A percentile compares a stretch with the other conserved stretches of the same genome.
Evolutionary conservation across 2,888 invertebrate species (phyloP).

Genomic region (Argynnis bischoffii): DNA sequence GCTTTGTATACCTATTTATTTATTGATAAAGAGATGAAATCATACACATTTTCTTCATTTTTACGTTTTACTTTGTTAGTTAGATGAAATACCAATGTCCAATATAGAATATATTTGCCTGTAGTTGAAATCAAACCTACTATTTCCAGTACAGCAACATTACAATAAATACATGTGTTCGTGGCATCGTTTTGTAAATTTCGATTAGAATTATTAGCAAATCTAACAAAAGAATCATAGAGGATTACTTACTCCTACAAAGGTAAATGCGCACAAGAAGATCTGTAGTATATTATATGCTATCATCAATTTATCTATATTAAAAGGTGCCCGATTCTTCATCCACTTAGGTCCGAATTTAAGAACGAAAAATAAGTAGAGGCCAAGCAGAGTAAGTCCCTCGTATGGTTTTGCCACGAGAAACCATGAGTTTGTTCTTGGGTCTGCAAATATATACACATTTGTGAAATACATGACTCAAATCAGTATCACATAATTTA

Average conservation of each 20-base stretch:
- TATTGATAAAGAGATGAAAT: no score
- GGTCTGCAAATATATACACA: conserved; percentile 73
- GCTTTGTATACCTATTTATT: no score
- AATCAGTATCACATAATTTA: no score
- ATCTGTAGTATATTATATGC: conserved; percentile 87
- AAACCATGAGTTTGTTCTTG: conserved; percentile 84
- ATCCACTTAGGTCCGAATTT: conserved; percentile 88
- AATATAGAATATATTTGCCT: neutral
- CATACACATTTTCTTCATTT: neutral
- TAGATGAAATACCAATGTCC: no score
- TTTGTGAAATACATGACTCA: neutral
- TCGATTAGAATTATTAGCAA: neutral
- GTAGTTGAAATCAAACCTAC: neutral
- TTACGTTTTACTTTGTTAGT: no score
- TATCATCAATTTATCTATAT: conserved; percentile 84
- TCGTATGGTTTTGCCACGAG: conserved; percentile 86
- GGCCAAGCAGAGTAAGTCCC: conserved; percentile 73
- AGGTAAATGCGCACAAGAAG: conserved; percentile 76
- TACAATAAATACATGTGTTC: no score
- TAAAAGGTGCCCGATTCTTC: conserved; percentile 84
- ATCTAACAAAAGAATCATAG: neutral
- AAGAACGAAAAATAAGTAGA: conserved; percentile 87
- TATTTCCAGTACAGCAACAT: no score
- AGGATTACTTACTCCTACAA: conserved; percentile 72
- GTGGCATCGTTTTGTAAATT: no score